Base-by-base conservation (phyloP, 1,140 invertebrate species). In the Drosophila pachea region DNA sequence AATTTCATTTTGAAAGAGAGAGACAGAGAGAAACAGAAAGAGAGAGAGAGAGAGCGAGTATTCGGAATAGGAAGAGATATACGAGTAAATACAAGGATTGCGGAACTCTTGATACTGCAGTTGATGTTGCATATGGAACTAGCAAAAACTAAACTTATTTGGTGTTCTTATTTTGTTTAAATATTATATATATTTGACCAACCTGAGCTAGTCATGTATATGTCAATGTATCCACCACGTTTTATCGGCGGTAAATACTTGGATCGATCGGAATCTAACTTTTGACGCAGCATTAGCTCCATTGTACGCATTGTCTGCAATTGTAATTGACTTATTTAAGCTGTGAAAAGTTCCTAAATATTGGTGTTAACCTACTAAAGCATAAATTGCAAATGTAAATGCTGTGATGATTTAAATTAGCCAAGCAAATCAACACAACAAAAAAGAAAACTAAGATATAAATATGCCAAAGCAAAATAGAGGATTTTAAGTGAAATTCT, bases 201-300 rank as follows among this genome's bases (percentile, higher is more conserved):
- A 95, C 94, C 95, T 95, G 94, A 95, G 90, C 94, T 94, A 90
- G 94, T 95, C 90, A 95, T 92, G 91, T 96, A 96, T 86, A 95
- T 93, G 91, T 96, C 95, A 91, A 94, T 93, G 90, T 93, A 92
- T 90, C 94, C 94, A 87, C 94, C 95, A 91, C 95, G 91, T 92
- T 94, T 95, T 89, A 96, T 92, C 63, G 94, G 92, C 88, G 95
- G 95, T 88, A 96, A 94, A 89, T 94, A 92, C 91, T 96, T 96
- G 89, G 94, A 93, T 88, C 94, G 92, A 88, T 92, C 91, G 87
- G 93, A 94, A 90, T 93, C 92, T 91, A 95, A 92, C 89, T 92
- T 92, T 89, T 93, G 91, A 86, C 91, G 91, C 90, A 95, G 90
- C 86, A 93, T 93, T 88, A 92, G 92, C 93, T 95, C 94, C 92